Conservation (phyloP, 2,113 vertebrate genomes). For the Solea senegalensis region DNA sequence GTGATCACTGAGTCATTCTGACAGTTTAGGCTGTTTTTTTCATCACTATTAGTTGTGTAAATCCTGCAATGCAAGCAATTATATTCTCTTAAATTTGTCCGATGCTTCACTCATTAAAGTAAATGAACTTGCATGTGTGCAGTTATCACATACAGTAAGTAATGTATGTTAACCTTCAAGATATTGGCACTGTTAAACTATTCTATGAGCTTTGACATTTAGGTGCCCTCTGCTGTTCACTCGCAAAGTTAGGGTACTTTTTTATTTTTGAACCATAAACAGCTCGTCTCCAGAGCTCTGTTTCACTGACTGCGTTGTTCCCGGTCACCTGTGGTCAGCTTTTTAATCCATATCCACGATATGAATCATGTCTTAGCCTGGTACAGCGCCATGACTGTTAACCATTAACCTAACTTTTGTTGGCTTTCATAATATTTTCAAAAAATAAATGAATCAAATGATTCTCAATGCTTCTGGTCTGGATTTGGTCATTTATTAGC, state of each 20-base stretch:
- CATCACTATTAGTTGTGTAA: slow-evolving; percentile 47
- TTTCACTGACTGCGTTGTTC: neutral
- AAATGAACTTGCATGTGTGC: slow-evolving; percentile 37
- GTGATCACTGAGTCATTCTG: slow-evolving; percentile 56
- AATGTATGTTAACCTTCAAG: neutral
- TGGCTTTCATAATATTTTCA: slow-evolving; percentile 49
- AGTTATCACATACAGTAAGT: no score
- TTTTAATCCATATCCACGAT: slow-evolving; percentile 18
- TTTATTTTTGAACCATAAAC: slow-evolving; percentile 13
- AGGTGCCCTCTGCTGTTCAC: neutral
- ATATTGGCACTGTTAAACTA: slow-evolving; percentile 12
- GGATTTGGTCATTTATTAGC: slow-evolving; percentile 3
- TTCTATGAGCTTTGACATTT: slow-evolving; percentile 14
- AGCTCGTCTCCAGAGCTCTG: slow-evolving; percentile 22
- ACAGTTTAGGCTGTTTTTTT: slow-evolving; percentile 35
- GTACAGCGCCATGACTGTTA: slow-evolving; percentile 60
- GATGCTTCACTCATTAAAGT: slow-evolving; percentile 42
- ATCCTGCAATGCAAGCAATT: slow-evolving; percentile 51
- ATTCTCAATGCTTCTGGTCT: slow-evolving; percentile 19
- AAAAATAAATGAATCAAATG: slow-evolving; percentile 60
- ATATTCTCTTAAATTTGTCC: slow-evolving; percentile 29
- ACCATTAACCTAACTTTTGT: slow-evolving; percentile 33
- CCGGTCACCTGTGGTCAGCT: neutral
- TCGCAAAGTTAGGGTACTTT: slow-evolving; percentile 5
- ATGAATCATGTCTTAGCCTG: slow-evolving; percentile 24